Percentiles rank a stretch among this genome's conserved stretches.
Evolutionary conservation across 2,797 vertebrate genomes (phyloP).

Genomic region (Cossypha niveicapilla): DNA sequence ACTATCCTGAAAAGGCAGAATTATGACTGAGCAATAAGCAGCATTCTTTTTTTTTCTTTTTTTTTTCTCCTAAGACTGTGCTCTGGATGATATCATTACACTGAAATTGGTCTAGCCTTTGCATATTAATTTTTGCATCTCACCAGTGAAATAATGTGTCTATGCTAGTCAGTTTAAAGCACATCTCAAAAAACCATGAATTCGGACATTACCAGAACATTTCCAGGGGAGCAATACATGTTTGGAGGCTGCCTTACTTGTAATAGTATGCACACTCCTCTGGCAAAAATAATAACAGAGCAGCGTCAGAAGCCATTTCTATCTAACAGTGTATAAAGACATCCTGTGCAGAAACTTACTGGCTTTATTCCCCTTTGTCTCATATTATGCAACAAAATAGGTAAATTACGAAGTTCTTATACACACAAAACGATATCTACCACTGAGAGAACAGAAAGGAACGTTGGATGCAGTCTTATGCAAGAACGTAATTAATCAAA

Average conservation of each 20-base stretch:
- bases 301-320: neutral
- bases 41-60: neutral
- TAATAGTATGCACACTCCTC: fast-evolving
- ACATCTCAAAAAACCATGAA: neutral
- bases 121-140: neutral
- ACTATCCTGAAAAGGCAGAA: neutral
- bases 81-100: fast-evolving
- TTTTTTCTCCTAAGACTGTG: too few relatives aligned
- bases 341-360: neutral
- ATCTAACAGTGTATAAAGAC: neutral
- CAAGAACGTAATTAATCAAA: neutral
- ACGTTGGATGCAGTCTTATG: fast-evolving
- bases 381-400: neutral
- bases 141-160: neutral
- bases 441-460: neutral
- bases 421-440: fast-evolving
- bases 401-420: neutral
- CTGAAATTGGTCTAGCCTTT: neutral
- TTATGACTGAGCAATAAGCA: neutral
- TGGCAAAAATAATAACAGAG: neutral
- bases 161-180: neutral
- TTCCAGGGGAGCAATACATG: neutral
- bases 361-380: neutral
- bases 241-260: neutral
- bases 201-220: neutral